phyloP scores from a whole-genome alignment of 2,113 vertebrate species.

The Gymnobelideus leadbeateri region DNA sequence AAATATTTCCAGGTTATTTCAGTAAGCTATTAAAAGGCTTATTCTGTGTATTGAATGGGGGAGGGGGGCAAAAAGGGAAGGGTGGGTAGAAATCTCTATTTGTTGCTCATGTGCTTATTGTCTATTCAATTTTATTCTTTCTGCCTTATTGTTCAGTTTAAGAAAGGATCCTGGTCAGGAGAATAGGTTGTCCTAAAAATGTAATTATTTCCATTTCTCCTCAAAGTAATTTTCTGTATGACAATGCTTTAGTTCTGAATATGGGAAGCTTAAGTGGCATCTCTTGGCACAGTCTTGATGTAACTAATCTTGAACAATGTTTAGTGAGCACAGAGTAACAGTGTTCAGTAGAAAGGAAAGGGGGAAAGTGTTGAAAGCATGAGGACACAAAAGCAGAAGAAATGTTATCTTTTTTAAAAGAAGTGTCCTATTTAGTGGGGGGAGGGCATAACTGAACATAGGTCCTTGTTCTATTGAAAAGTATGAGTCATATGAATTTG shows the following conservation, averaged over 20 bases:
- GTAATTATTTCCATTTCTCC: background rate
- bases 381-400: background rate
- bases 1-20: background rate
- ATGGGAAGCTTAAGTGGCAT: constrained; percentile 38
- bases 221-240: constrained; percentile 18
- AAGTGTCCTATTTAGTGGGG: background rate
- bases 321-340: background rate
- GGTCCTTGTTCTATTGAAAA: background rate
- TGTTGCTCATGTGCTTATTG: background rate
- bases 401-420: background rate
- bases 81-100: background rate
- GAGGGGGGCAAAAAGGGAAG: background rate
- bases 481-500: background rate
- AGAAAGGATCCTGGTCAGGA: constrained; percentile 28
- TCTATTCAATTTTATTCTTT: constrained; percentile 18
- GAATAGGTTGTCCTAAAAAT: background rate
- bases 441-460: background rate
- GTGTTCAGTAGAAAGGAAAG: constrained; percentile 9
- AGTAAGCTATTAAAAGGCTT: background rate
- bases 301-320: constrained; percentile 8
- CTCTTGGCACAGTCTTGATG: background rate
- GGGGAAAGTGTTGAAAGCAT: background rate
- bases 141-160: constrained; percentile 28
- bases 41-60: background rate
- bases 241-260: constrained; percentile 16